Conservation (phyloP, 1,140 invertebrate species). For the Papilio dardanus region DNA sequence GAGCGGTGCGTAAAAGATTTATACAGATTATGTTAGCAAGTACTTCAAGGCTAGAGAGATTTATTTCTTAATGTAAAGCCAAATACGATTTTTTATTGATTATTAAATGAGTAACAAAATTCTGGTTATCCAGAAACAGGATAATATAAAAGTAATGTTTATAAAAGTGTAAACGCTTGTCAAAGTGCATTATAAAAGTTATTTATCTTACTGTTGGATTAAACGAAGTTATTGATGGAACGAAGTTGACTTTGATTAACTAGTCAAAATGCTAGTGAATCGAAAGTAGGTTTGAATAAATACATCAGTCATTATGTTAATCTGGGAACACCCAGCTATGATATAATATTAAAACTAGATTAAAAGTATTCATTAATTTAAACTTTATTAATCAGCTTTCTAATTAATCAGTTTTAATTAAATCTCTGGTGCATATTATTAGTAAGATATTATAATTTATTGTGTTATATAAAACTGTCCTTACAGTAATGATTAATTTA, state of each 20-base stretch:
- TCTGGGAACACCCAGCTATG: background rate
- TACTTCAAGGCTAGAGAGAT: background rate
- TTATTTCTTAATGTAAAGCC: background rate
- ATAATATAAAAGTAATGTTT: too few relatives aligned
- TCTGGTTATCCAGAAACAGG: background rate
- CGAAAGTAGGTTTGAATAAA: constrained; percentile 15
- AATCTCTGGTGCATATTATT: background rate
- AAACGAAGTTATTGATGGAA: background rate
- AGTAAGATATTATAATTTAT: constrained; percentile 2
- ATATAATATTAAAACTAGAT: constrained; percentile 6
- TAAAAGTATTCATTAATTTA: background rate
- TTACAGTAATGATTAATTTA: constrained; percentile 12
- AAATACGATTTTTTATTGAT: background rate
- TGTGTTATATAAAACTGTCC: background rate
- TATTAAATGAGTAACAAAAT: background rate
- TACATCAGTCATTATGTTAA: constrained; percentile 13
- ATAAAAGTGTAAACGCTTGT: background rate
- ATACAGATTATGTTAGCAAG: background rate
- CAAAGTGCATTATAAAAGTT: background rate
- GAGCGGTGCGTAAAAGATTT: background rate
- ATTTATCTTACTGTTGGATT: background rate
- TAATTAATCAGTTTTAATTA: constrained; percentile 7
- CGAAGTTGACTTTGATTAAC: background rate
- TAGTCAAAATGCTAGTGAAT: background rate
- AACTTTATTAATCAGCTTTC: constrained; percentile 8